Evolutionary conservation across 2,888 invertebrate genomes (phyloP).

Genomic region (Congeria kusceri): DNA sequence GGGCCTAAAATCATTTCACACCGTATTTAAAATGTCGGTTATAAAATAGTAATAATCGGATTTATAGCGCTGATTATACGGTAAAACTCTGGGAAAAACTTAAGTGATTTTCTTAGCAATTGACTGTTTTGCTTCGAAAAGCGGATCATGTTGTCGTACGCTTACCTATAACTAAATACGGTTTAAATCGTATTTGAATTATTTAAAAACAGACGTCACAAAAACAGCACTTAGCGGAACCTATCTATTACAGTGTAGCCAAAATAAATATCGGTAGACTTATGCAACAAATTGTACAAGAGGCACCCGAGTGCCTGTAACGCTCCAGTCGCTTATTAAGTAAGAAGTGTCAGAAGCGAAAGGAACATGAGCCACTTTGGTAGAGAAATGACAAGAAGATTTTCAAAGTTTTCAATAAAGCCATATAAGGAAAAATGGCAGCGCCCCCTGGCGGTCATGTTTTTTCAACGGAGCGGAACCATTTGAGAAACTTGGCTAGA

Average conservation of each 20-base stretch:
- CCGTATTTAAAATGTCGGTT: constrained; percentile 60
- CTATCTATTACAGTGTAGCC: constrained; percentile 53
- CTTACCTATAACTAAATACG: constrained; percentile 50
- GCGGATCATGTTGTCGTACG: constrained; percentile 43
- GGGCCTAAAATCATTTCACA: constrained; percentile 45
- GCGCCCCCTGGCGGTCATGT: no score
- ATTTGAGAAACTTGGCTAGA: no score
- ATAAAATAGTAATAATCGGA: constrained; percentile 57
- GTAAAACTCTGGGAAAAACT: constrained; percentile 54
- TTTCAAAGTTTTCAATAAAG: no score
- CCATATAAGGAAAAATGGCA: no score
- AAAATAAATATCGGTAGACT: constrained; percentile 52
- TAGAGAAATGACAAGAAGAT: no score
- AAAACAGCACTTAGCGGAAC: constrained; percentile 54
- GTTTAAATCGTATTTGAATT: constrained; percentile 61
- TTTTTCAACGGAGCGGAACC: no score
- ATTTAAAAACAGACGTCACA: constrained; percentile 60
- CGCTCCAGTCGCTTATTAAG: no score
- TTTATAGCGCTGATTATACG: constrained; percentile 58
- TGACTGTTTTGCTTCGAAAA: constrained; percentile 23
- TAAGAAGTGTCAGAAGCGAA: no score
- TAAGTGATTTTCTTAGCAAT: constrained; percentile 47
- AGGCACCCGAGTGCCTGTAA: no score
- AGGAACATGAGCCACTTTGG: no score
- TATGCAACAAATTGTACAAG: constrained; percentile 40